A percentile compares a stretch with the other conserved stretches of the same genome.
These are phyloP conservation scores for Ferrisia virgata DNA, from an alignment of 2,888 invertebrate species.

Conservation along the genomic window DNA sequence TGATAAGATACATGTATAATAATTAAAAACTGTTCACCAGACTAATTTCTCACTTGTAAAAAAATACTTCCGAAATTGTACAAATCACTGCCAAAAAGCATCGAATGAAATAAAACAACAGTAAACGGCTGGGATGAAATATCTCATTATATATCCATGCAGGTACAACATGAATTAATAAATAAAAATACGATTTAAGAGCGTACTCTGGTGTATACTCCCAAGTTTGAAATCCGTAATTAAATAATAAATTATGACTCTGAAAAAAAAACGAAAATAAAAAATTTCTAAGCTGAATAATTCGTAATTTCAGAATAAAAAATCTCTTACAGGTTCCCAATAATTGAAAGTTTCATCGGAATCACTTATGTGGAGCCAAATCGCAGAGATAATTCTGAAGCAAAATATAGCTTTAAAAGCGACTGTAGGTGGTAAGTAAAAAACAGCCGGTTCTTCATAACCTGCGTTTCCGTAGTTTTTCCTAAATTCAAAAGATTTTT, in stretches of 20 bases:
- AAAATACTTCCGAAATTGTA: slow-evolving; percentile 82
- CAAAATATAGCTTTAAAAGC: slow-evolving; percentile 76
- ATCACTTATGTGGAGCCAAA: slow-evolving; percentile 90
- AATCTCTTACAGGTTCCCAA: slow-evolving; percentile 83
- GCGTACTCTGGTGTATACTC: slow-evolving; percentile 96
- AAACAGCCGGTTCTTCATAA: background rate
- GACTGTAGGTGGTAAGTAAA: slow-evolving; percentile 56
- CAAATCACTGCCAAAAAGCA: slow-evolving; percentile 76
- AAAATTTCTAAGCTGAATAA: background rate
- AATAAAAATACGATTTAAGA: slow-evolving; percentile 89
- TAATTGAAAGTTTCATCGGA: slow-evolving; percentile 99
- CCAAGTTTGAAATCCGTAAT: slow-evolving; percentile 96
- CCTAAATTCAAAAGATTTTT: background rate
- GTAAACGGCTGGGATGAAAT: slow-evolving; percentile 72
- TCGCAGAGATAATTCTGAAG: slow-evolving; percentile 80
- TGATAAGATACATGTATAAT: background rate
- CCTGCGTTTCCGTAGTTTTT: background rate
- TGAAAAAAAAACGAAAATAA: slow-evolving; percentile 52
- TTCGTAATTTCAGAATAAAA: background rate
- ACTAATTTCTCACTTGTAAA: slow-evolving; percentile 76
- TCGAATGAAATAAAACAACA: slow-evolving; percentile 84
- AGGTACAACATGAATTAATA: slow-evolving; percentile 84
- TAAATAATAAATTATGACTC: slow-evolving; percentile 77
- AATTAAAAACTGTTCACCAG: background rate
- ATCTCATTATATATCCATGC: slow-evolving; percentile 75